Conservation (phyloP, 2,113 vertebrate species). For the Plectropomus leopardus region DNA sequence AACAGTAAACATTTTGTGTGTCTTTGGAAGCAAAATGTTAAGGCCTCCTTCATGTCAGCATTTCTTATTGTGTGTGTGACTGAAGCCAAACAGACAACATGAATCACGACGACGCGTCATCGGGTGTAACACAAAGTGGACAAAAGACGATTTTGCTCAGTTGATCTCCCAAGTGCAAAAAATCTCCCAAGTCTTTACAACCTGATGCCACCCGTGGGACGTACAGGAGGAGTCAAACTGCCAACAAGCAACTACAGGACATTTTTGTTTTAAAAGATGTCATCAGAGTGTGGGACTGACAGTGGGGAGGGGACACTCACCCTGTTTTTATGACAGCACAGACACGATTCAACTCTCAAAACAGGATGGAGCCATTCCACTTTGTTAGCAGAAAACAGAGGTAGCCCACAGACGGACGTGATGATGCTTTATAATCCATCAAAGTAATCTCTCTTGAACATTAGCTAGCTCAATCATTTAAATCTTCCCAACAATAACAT, state of each 20-base stretch:
- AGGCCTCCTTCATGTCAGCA: constrained; percentile 54
- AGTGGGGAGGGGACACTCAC: background rate
- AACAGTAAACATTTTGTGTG: constrained; percentile 37
- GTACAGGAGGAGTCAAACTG: background rate
- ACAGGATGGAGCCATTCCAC: background rate
- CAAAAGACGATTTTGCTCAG: background rate
- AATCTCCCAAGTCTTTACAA: constrained; percentile 2
- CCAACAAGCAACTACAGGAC: background rate
- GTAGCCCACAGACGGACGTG: background rate
- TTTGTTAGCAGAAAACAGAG: constrained; percentile 11
- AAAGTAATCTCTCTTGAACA: background rate
- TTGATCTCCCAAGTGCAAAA: background rate
- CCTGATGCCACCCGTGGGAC: background rate
- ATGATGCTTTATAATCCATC: background rate
- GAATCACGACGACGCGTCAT: background rate
- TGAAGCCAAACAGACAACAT: constrained; percentile 12
- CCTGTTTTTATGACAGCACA: background rate
- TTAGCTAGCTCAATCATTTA: background rate
- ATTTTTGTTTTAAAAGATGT: background rate
- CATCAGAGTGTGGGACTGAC: background rate
- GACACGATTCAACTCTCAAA: background rate
- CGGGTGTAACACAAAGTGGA: background rate
- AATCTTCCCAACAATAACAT: constrained; percentile 4
- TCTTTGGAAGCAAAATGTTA: constrained; percentile 54
- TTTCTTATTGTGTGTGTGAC: background rate